phyloP scores from a whole-genome alignment of 2,113 vertebrate species.

The Amia ocellicauda region DNA sequence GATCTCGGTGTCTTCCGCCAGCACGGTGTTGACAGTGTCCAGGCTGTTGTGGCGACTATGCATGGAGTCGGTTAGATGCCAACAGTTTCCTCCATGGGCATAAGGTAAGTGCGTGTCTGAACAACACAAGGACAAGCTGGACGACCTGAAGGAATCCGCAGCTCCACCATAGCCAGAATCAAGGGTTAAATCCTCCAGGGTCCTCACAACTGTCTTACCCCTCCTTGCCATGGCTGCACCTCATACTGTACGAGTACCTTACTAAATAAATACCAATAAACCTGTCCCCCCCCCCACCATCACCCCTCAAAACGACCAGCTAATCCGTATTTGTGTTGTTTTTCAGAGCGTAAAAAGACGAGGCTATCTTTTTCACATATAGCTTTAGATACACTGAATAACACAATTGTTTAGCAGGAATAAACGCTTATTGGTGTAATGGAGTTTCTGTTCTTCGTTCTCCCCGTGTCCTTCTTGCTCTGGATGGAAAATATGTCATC shows the following conservation, averaged over 20 bases:
- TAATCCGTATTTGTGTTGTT: background rate
- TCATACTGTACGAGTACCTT: constrained; percentile 83
- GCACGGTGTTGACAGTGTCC: constrained; percentile 96
- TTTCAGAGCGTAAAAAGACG: background rate
- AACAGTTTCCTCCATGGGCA: constrained; percentile 85
- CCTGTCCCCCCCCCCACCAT: constrained; percentile 10
- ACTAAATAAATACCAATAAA: constrained; percentile 40
- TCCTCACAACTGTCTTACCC: constrained; percentile 87
- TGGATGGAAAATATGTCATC: background rate
- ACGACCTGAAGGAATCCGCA: constrained; percentile 94
- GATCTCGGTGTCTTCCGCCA: constrained; percentile 94
- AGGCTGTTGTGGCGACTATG: constrained; percentile 96
- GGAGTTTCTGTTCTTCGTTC: background rate
- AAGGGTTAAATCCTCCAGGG: constrained; percentile 96
- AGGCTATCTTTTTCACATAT: too few species aligned
- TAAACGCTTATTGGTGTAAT: too few species aligned
- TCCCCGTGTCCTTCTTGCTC: background rate
- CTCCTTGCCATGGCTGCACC: constrained; percentile 90
- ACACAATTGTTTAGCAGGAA: too few species aligned
- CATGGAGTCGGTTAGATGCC: constrained; percentile 95
- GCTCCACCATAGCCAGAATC: constrained; percentile 99
- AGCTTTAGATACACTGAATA: too few species aligned
- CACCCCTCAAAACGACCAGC: background rate
- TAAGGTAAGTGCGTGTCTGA: constrained; percentile 85
- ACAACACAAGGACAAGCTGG: constrained; percentile 94